Evolutionary conservation across 2,888 invertebrate genomes (phyloP), one percentile per base, ranked within the genome.

Genomic region (Odontocerum albicorne): DNA sequence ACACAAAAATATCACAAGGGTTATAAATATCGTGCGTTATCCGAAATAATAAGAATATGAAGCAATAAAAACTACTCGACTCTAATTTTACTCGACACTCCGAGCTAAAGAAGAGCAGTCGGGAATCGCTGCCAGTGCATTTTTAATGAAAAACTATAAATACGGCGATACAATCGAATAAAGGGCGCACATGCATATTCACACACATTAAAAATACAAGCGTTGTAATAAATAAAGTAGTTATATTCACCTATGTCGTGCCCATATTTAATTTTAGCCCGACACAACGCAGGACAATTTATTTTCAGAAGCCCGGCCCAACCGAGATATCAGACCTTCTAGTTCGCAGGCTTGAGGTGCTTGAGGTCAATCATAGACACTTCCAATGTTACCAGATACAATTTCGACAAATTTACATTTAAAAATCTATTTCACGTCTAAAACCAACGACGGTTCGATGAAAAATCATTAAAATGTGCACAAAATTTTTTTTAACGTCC

Each of bases 301-400:
- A 53, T 49, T 45, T 57, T 33, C 53, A 50, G 50, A 46, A 54
- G 58, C 58, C 58, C 58, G 69, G 75, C 75, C 77, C 75, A 75
- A 72, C 74, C 45, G 44, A 57, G 22, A 47, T 56, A 56, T 55
- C 47, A 47, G 52, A 57, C 54, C 54, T 47, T 45, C 49, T 47
- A 73, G 73, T 58, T 49, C 54, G 49, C 56, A 73, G 75, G 75
- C 75, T 74, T 74, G 77, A 75, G 77, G 77, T 77, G 75, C 75
- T 74, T 74, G 77, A 75, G 77, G 77, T 77, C 77, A 77, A 77
- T 76, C 77, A 76, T 76, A 77, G 77, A 77, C 73, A 73, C 68
- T 39, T 65, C 65, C 62, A 68, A 74, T 70, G 75, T 76, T 77
- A 73, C 77, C 72, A 72, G 49, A 45, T 55, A 45, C 39, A 15